Conservation (phyloP, 2,888 invertebrate species). For the Cremastinae sp. region DNA sequence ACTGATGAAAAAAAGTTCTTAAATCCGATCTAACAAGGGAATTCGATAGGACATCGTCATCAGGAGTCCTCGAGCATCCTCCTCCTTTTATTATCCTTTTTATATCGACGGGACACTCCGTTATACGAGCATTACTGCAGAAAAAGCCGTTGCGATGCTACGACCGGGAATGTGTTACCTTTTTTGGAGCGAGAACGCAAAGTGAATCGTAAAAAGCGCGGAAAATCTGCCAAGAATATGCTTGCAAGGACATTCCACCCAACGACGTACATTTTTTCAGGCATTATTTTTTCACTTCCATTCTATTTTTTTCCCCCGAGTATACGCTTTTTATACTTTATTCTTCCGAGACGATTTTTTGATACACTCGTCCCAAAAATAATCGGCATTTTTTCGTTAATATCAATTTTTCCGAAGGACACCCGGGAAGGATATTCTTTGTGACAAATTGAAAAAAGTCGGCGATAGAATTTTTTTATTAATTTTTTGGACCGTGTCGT, state of each 20-base stretch:
- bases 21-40: conserved; percentile 36
- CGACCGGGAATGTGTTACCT: conserved; percentile 4
- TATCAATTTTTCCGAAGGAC: neutral
- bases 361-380: too few relatives aligned
- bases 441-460: too few relatives aligned
- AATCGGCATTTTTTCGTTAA: neutral
- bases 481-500: neutral
- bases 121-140: neutral
- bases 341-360: too few relatives aligned
- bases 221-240: neutral
- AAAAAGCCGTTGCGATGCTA: neutral
- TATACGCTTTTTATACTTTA: too few relatives aligned
- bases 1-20: conserved; percentile 30
- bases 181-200: conserved; percentile 19
- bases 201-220: conserved; percentile 39
- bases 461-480: conserved; percentile 13
- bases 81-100: conserved; percentile 42
- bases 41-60: conserved; percentile 17
- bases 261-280: neutral
- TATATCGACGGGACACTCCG: conserved; percentile 15
- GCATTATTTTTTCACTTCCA: too few relatives aligned
- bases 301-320: too few relatives aligned
- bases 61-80: conserved; percentile 4
- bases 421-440: neutral
- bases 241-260: neutral